Evolutionary conservation across 2,888 invertebrate genomes (phyloP).

Genomic region (Cactoblastis cactorum): DNA sequence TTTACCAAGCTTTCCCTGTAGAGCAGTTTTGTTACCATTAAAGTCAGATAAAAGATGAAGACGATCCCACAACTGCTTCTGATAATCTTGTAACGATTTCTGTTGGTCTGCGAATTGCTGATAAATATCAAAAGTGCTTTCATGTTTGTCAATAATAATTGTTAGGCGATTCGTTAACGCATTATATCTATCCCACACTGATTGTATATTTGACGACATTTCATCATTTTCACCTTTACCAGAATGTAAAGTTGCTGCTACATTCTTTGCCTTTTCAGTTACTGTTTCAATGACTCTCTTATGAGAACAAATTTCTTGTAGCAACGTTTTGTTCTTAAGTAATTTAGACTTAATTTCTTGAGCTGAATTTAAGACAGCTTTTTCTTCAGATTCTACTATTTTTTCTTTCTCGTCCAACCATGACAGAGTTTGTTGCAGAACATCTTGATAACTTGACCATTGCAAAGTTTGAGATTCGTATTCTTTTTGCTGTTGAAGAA

Average conservation of each 20-base stretch:
- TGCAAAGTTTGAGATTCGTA: constrained; percentile 91
- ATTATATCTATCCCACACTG: constrained; percentile 88
- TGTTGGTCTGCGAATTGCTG: constrained; percentile 93
- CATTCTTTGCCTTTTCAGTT: constrained; percentile 90
- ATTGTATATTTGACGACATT: constrained; percentile 84
- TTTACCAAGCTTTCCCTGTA: constrained; percentile 90
- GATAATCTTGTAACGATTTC: constrained; percentile 92
- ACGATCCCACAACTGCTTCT: constrained; percentile 94
- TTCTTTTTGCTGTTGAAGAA: constrained; percentile 90
- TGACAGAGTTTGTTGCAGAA: constrained; percentile 87
- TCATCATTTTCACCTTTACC: constrained; percentile 80
- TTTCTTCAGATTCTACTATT: constrained; percentile 83
- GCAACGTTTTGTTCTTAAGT: constrained; percentile 89
- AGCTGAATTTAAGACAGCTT: constrained; percentile 85
- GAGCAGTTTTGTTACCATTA: constrained; percentile 90
- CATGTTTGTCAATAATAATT: constrained; percentile 84
- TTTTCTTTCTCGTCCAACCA: constrained; percentile 94
- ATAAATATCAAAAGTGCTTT: constrained; percentile 87
- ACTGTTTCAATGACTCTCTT: constrained; percentile 94
- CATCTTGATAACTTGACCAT: constrained; percentile 92
- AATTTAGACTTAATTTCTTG: constrained; percentile 92
- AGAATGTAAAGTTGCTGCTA: constrained; percentile 79
- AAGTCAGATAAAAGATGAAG: constrained; percentile 90
- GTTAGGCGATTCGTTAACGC: constrained; percentile 83
- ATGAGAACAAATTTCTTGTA: constrained; percentile 94